phyloP scores from a whole-genome alignment of 2,113 vertebrate genomes.

The Rhodinocichla rosea region DNA sequence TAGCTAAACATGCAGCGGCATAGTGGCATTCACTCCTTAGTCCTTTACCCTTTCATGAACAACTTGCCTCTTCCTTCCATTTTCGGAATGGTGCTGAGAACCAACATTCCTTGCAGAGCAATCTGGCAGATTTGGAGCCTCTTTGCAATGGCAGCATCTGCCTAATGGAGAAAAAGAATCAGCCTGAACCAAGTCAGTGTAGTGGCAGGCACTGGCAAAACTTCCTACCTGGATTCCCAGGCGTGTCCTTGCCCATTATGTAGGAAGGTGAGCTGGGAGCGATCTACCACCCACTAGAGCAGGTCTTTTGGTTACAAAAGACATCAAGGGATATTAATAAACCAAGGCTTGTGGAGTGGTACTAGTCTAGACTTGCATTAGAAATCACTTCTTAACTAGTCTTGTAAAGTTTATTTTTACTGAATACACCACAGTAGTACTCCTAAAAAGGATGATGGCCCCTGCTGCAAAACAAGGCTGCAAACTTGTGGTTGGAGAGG shows the following conservation, averaged over 20 bases:
- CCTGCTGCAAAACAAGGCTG: not conserved
- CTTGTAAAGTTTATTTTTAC: not conserved
- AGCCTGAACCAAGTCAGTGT: not conserved
- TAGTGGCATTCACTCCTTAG: not conserved
- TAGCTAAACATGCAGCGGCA: not conserved
- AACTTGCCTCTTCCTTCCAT: not conserved
- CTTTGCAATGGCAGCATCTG: not conserved
- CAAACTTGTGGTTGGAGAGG: rapidly evolving
- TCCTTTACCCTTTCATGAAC: not conserved
- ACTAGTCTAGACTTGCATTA: not conserved
- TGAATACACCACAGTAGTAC: not conserved
- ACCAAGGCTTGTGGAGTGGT: rapidly evolving
- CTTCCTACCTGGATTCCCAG: not conserved
- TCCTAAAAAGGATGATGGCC: not conserved
- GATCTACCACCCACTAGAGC: not conserved
- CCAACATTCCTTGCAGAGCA: not conserved
- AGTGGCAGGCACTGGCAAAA: not conserved
- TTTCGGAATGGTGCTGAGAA: not conserved
- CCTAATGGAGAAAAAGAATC: not conserved
- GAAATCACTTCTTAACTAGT: not conserved
- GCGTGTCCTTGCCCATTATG: rapidly evolving
- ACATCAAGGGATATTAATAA: not conserved
- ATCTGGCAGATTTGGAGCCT: not conserved
- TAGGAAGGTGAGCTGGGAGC: not conserved
- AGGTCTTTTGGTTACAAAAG: not conserved